Evolutionary conservation across 2,797 vertebrate genomes (phyloP), one percentile per base, ranked within the genome.

Genomic region (Rhinella marina): DNA sequence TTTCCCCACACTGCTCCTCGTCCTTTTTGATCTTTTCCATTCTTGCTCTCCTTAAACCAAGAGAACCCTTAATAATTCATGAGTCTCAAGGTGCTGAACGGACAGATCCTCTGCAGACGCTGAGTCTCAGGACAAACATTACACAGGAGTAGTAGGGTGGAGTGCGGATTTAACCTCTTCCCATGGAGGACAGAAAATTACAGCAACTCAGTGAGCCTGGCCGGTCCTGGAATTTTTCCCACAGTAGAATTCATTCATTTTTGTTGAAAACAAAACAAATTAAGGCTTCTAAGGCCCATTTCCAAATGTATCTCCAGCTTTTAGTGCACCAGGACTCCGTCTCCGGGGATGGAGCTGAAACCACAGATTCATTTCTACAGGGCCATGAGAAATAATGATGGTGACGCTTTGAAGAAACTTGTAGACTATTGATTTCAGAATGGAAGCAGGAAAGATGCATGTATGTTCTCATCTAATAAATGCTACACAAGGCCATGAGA

Each of bases 31-130:
- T 75, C 21, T 50, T 72, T 59, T 72, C 70, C 56, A 61, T n/a
- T 41, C 57, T 52, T 77, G n/a, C 52, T 72, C 73, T 25, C 54
- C 75, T 27, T 78, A 79, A 14, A 81, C 21, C 25, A 25, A 62
- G 56, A 81, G 25, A 81, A 62, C 62, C 52, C 29, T 88, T 19
- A 88, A 88, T 88, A 84, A 88, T 88, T 62, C 75, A 88, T 62
- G 82, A 84, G 17, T 56, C 29, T 23, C 54, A 41, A 48, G 76
- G 76, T 88, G 87, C 82, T 84, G 87, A 88, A 77, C 61, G 73
- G 64, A 68, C 87, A 88, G 82, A 84, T 88, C 82, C 75, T 79
- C 62, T 32, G 75, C 82, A 88, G 87, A 88, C 82, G 5, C 64
- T 1, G 70, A 76, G 82, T 87, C 86, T 87, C 72, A 83, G 80